Evolutionary conservation across 1,140 invertebrate genomes (phyloP), one percentile per base, ranked within the genome.

Genomic region (Drosophila paulistorum): DNA sequence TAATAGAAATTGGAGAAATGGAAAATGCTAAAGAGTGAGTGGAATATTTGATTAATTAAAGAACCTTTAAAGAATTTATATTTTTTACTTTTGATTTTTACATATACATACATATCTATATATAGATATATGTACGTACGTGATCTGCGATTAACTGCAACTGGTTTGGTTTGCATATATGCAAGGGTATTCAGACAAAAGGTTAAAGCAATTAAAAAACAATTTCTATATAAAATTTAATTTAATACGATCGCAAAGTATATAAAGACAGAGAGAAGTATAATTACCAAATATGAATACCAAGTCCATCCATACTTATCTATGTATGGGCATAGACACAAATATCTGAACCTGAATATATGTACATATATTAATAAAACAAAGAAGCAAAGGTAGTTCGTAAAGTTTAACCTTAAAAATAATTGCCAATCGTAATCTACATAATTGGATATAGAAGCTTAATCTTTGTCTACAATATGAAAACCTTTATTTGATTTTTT

Each of bases 151-250:
- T 48, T 23, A 51, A 51, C 5, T 51, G 45, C 45, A 51, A 51
- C 45, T 23, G 45, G 45, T 51, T 51, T 51, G 14, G 9, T 51
- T 51, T 14, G 45, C 45, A 23, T 20, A 51, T 23, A 11, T 51
- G 45, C 45, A 51, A 23, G 45, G 45, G 45, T 51, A 51, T 51
- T 51, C 14, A 11, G 10, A 51, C 14, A 11, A 51, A 51, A 51
- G 45, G 45, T 51, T 51, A 51, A 51, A 51, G 9, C 45, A 51
- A 51, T 51, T 51, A 51, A 51, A 51, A 51, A 51, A 51, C 45
- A 51, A 51, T 51, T 51, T 51, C 4, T 1, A 7, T 51, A 51
- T 23, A 23, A 9, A 51, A 4, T 48, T 11, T 10, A 51, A 23
- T 51, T 51, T 51, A 20, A 23, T 51, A 11, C 20, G 3, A 51